Evolutionary conservation across 2,888 invertebrate species (phyloP).

Genomic region (Macroteleia sp.): DNA sequence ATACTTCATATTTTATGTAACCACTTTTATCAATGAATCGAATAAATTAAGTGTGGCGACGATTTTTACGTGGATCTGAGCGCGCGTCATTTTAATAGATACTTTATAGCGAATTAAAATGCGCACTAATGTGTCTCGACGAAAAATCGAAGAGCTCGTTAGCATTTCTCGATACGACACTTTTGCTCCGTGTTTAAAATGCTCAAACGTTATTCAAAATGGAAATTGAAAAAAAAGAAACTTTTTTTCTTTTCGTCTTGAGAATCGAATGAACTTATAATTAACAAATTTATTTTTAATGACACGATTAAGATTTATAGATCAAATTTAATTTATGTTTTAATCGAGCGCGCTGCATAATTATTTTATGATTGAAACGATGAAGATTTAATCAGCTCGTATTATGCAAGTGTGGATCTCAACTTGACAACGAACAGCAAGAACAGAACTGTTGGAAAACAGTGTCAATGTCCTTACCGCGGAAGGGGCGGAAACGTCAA

Average conservation of each 20-base stretch:
- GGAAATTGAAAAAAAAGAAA: neutral
- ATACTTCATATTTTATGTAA: conserved; percentile 45
- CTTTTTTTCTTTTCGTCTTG: neutral
- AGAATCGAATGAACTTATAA: conserved; percentile 18
- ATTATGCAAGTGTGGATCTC: conserved; percentile 59
- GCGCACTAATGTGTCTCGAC: neutral
- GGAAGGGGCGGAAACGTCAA: conserved; percentile 75
- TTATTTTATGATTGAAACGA: conserved; percentile 47
- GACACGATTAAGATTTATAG: conserved; percentile 11
- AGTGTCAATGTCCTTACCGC: conserved; percentile 74
- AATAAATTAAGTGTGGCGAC: conserved; percentile 20
- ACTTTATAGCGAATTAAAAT: conserved; percentile 26
- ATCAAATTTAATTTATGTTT: conserved; percentile 26
- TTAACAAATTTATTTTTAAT: conserved; percentile 25
- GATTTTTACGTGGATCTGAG: conserved; percentile 7
- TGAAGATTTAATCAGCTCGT: conserved; percentile 55
- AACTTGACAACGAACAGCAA: conserved; percentile 54
- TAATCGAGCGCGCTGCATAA: conserved; percentile 20
- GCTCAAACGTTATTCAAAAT: neutral
- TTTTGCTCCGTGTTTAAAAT: neutral
- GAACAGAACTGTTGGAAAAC: conserved; percentile 69
- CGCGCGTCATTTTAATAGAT: conserved; percentile 10
- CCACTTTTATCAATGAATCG: conserved; percentile 34
- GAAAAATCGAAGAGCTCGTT: conserved; percentile 7
- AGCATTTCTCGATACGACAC: conserved; percentile 22